Evolutionary conservation across 1,140 invertebrate genomes (phyloP).

Genomic region (Macrotrachela quadricornifera): DNA sequence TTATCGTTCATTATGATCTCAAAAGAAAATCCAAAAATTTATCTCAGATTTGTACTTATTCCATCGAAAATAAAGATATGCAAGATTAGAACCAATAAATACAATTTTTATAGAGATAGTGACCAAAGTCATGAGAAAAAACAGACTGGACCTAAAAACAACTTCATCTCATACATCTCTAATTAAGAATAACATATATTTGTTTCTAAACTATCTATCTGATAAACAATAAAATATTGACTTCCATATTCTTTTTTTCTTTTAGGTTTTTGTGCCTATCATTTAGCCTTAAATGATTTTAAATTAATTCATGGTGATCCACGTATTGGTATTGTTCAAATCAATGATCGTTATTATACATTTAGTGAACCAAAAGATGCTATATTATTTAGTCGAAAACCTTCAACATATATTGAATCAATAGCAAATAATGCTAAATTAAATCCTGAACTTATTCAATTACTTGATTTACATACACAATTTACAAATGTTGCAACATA

Average conservation of each 20-base stretch:
- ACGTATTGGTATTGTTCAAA: constrained; percentile 25
- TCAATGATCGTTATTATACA: constrained; percentile 26
- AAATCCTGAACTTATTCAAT: constrained; percentile 30
- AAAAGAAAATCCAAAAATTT: no score
- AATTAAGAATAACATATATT: no score
- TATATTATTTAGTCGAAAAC: constrained; percentile 21
- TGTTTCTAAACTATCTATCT: no score
- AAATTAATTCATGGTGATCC: constrained; percentile 26
- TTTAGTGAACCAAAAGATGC: constrained; percentile 26
- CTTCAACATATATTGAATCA: constrained; percentile 19
- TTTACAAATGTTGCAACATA: constrained; percentile 29
- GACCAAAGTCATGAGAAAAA: no score
- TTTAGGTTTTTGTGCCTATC: constrained; percentile 28
- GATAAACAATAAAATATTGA: no score
- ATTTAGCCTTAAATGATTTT: constrained; percentile 19
- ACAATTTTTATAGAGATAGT: no score
- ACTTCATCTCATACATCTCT: no score
- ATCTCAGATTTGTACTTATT: no score
- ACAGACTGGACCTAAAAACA: no score
- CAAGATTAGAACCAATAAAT: no score
- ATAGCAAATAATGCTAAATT: constrained; percentile 26
- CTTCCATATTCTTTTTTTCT: constrained; percentile 2
- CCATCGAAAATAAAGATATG: no score
- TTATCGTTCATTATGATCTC: no score
- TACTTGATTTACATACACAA: constrained; percentile 29